These are phyloP conservation scores for human (Homo sapiens) DNA, from an alignment of 2,113 vertebrate species.

Conservation along the genomic window GRCh38 chr6:43217501-43218000, in stretches of 20 bases:
- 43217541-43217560: neutral
- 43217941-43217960: neutral
- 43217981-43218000: neutral
- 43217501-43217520: neutral
- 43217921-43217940: neutral
- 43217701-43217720: neutral
- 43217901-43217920: neutral
- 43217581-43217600: neutral
- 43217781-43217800: neutral
- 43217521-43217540: neutral
- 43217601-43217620: neutral
- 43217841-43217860: neutral
- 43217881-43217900: neutral
- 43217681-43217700: neutral
- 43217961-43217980: neutral
- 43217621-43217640: neutral
- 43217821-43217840: neutral
- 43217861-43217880: neutral
- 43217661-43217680: neutral
- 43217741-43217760: neutral
- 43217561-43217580: neutral
- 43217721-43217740: neutral
- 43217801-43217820: neutral
- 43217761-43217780: neutral
- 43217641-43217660: neutral